Percentiles rank a stretch among this genome's conserved stretches.
Conservation (phyloP, 2,888 invertebrate species). For the Oscheius sp. region DNA sequence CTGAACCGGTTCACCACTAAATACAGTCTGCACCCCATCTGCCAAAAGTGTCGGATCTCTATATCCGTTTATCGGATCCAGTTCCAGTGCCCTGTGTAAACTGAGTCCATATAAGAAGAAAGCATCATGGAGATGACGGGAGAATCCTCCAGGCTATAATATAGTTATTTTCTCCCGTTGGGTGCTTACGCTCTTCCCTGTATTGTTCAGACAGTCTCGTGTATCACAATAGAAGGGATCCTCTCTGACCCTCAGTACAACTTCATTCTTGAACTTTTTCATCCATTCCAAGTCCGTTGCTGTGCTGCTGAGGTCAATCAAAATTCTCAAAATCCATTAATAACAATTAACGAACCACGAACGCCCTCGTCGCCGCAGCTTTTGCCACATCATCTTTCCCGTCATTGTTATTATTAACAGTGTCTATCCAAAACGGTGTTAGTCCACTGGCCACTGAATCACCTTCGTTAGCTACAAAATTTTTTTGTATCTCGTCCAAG, state of each 20-base stretch:
- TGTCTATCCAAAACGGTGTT: slow-evolving; percentile 43
- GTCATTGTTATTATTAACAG: slow-evolving; percentile 26
- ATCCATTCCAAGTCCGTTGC: slow-evolving; percentile 36
- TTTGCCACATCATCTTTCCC: slow-evolving; percentile 32
- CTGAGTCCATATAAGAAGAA: slow-evolving; percentile 59
- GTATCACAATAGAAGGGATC: slow-evolving; percentile 41
- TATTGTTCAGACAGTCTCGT: slow-evolving; percentile 28
- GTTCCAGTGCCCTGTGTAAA: slow-evolving; percentile 32
- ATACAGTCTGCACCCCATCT: slow-evolving; percentile 34
- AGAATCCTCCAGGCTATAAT: slow-evolving; percentile 31
- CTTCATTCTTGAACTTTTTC: slow-evolving; percentile 30
- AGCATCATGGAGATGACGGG: slow-evolving; percentile 56
- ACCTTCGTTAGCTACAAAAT: background rate
- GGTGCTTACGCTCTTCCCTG: slow-evolving; percentile 20
- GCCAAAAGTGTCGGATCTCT: background rate
- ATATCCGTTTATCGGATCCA: background rate
- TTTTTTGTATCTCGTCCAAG: background rate
- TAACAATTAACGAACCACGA: slow-evolving; percentile 35
- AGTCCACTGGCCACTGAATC: slow-evolving; percentile 42
- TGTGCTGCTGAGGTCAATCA: slow-evolving; percentile 34
- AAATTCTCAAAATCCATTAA: no score
- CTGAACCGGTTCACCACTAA: slow-evolving; percentile 34
- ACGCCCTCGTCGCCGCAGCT: slow-evolving; percentile 29
- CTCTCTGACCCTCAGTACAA: slow-evolving; percentile 26
- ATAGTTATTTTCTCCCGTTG: background rate